Evolutionary conservation across 2,797 vertebrate species (phyloP).

Genomic region (Falco biarmicus): DNA sequence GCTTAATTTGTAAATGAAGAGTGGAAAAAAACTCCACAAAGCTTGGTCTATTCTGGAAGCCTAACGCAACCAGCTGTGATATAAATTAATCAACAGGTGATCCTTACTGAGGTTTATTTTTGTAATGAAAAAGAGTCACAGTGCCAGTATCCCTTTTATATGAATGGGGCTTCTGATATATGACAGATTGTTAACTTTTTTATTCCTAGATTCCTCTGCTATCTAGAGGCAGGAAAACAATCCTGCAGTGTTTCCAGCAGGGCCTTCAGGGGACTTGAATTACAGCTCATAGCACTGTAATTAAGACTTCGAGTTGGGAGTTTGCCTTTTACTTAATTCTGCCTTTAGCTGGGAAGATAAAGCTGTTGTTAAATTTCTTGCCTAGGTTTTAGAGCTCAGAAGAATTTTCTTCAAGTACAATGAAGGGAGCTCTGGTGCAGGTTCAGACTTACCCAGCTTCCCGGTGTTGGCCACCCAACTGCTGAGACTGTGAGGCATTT

Average conservation of each 20-base stretch:
- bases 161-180: neutral
- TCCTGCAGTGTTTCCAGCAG: neutral
- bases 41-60: conserved; percentile 8
- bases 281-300: neutral
- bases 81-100: conserved; percentile 37
- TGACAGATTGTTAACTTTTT: neutral
- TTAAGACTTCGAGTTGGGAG: neutral
- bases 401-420: neutral
- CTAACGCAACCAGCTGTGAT: neutral
- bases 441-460: neutral
- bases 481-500: neutral
- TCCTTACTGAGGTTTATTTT: conserved; percentile 4
- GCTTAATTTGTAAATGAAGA: neutral
- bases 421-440: neutral
- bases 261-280: neutral
- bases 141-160: conserved; percentile 14
- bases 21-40: neutral
- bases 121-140: neutral
- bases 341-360: neutral
- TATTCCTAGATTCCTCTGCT: neutral
- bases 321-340: neutral
- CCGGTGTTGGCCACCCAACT: neutral
- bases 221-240: neutral
- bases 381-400: neutral
- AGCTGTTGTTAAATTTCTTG: neutral